These are phyloP conservation scores for Alloscopus bannaensis DNA, from an alignment of 2,888 invertebrate genomes.

Conservation along the genomic window DNA sequence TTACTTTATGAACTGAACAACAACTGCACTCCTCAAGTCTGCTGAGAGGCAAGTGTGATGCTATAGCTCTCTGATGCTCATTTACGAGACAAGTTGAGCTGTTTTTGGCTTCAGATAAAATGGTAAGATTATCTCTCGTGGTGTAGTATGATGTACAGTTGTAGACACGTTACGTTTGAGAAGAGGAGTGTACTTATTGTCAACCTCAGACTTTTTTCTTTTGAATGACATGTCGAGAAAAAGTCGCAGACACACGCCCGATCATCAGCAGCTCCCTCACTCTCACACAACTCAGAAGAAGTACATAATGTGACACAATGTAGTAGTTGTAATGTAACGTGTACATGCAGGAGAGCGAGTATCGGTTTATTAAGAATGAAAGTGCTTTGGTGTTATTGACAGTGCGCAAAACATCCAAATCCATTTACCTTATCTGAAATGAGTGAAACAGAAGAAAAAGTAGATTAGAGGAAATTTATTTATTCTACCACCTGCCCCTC, in stretches of 20 bases:
- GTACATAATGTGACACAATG: too few relatives aligned
- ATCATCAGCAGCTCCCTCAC: conserved; percentile 21
- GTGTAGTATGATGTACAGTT: too few relatives aligned
- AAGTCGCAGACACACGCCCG: conserved; percentile 37
- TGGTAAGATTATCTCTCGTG: too few relatives aligned
- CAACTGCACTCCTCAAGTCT: background rate
- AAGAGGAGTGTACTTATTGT: conserved; percentile 47
- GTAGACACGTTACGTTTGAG: too few relatives aligned
- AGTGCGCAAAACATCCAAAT: background rate
- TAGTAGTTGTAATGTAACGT: too few relatives aligned
- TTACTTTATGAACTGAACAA: background rate
- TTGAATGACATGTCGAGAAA: conserved; percentile 43
- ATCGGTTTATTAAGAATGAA: conserved; percentile 45
- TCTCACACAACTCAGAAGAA: background rate
- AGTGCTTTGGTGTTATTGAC: conserved; percentile 37
- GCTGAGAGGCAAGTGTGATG: background rate
- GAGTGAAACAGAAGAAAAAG: background rate
- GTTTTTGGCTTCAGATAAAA: too few relatives aligned
- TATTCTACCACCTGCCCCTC: conserved; percentile 1
- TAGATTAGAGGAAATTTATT: background rate
- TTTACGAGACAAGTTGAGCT: too few relatives aligned
- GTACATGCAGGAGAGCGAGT: background rate
- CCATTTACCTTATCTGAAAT: conserved; percentile 10
- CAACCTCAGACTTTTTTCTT: conserved; percentile 36
- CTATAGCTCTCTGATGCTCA: too few relatives aligned